Conservation (phyloP, 2,888 invertebrate species). For the Rugalucina vietnamica region DNA sequence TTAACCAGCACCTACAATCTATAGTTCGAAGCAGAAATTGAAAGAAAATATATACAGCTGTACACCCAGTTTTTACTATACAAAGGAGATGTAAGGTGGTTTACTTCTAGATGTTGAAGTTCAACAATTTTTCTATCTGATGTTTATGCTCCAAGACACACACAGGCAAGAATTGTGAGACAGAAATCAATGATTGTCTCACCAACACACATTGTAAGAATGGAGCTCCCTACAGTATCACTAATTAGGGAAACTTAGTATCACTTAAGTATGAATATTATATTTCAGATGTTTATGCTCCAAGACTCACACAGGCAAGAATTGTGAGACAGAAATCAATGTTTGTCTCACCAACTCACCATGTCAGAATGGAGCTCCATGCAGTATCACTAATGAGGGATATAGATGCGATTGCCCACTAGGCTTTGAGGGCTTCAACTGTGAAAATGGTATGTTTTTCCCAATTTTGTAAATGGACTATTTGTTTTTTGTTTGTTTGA, state of each 20-base stretch:
- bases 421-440: slow-evolving; percentile 91
- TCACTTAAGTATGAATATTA: no score
- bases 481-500: no score
- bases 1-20: no score
- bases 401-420: slow-evolving; percentile 93
- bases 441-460: slow-evolving; percentile 92
- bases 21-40: no score
- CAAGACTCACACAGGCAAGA: slow-evolving; percentile 62
- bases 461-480: no score
- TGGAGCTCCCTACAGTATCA: slow-evolving; percentile 89
- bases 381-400: slow-evolving; percentile 84
- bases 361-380: slow-evolving; percentile 92
- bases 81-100: no score
- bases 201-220: slow-evolving; percentile 90
- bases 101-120: no score
- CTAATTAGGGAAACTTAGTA: no score
- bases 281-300: slow-evolving; percentile 51
- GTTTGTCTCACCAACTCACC: slow-evolving; percentile 88
- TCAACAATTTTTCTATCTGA: no score
- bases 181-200: slow-evolving; percentile 87
- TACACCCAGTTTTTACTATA: no score
- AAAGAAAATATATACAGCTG: no score
- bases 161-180: slow-evolving; percentile 85
- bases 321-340: slow-evolving; percentile 87
- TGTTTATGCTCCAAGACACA: slow-evolving; percentile 41